A percentile compares a stretch with the other conserved stretches of the same genome.
phyloP scores from a whole-genome alignment of 2,888 invertebrate genomes.

The Polydrusus tereticollis region DNA sequence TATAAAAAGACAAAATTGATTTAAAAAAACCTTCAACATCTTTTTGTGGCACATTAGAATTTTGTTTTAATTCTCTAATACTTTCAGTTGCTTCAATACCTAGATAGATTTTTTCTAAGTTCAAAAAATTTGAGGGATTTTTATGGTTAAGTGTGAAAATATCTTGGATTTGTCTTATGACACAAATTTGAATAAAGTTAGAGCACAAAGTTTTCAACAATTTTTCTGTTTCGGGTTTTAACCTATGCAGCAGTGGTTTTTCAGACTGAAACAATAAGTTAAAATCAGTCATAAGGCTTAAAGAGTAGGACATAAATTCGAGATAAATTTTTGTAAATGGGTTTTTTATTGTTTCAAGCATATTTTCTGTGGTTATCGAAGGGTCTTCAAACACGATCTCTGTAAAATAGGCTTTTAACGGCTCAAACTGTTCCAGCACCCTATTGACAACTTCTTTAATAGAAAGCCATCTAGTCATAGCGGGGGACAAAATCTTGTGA shows the following conservation, averaged over 20 bases:
- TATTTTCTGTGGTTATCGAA: conserved; percentile 51
- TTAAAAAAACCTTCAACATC: conserved; percentile 28
- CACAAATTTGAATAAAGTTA: conserved; percentile 11
- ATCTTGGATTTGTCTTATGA: background rate
- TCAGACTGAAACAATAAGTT: conserved; percentile 50
- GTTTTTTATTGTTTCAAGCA: conserved; percentile 53
- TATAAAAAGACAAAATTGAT: conserved; percentile 36
- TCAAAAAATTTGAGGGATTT: conserved; percentile 12
- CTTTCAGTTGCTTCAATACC: conserved; percentile 23
- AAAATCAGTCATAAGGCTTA: conserved; percentile 53
- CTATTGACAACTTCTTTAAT: conserved; percentile 59
- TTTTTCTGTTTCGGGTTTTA: conserved; percentile 28
- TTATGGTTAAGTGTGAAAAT: conserved; percentile 16
- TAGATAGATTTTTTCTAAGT: conserved; percentile 26
- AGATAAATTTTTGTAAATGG: conserved; percentile 55
- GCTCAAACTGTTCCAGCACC: conserved; percentile 59
- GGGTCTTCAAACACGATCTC: conserved; percentile 55
- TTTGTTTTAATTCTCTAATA: conserved; percentile 19
- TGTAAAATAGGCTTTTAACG: conserved; percentile 56
- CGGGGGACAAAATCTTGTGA: conserved; percentile 13
- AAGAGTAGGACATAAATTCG: conserved; percentile 55
- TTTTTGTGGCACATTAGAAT: background rate
- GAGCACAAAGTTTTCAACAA: conserved; percentile 18
- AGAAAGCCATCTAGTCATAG: conserved; percentile 59
- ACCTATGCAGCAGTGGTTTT: conserved; percentile 20